Base-by-base conservation (phyloP, 92 coral and sea anemone species). In the Epizoanthus fatuus region DNA sequence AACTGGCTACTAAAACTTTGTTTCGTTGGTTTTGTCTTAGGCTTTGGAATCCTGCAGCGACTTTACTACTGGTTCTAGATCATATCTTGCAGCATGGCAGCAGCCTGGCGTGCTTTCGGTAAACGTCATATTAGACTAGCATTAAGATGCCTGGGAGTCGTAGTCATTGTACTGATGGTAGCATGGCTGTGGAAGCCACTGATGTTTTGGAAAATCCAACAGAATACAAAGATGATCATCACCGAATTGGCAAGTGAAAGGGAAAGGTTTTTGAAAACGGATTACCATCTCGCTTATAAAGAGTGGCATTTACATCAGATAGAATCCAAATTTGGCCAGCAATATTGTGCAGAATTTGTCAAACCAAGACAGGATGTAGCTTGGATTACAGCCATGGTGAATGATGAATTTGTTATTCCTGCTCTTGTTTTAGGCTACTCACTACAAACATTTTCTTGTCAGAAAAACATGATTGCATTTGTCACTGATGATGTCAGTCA, bases 391-490 rank as follows among this genome's bases (percentile, higher is more conserved):
- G 88, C 86, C 4, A 63, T 93, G 87, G 97, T 93, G 57, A 91
- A 93, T 75, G 97, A 93, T 56, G 92, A 91, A 15, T 93, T 81
- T 86, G 94, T 84, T 5, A 25, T 91, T 0, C 93, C 97, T 10
- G 97, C 93, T 2, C 51, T 93, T 19, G 97, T 93, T 4, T 66
- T 93, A 10, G 97, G 97, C n/a, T 84, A 91, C 75, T 72, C 95
- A 3, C 57, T 93, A 4, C 87, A 69, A 35, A 93, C 80, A 7
- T 94, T 93, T 72, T 87, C 96, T 9, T 93, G 96, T 51, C 91
- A 88, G 20, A 91, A 75, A 62, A 90, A 90, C 78, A 92, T 96
- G 94, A 73, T 96, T 25, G 98, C 95, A 45, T 89, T 96, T 22
- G 93, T 96, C 60, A 83, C 98, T 14, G 87, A 86, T 22, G 86